These are phyloP conservation scores for Athene noctua DNA, from an alignment of 2,113 vertebrate species.

Conservation along the genomic window DNA sequence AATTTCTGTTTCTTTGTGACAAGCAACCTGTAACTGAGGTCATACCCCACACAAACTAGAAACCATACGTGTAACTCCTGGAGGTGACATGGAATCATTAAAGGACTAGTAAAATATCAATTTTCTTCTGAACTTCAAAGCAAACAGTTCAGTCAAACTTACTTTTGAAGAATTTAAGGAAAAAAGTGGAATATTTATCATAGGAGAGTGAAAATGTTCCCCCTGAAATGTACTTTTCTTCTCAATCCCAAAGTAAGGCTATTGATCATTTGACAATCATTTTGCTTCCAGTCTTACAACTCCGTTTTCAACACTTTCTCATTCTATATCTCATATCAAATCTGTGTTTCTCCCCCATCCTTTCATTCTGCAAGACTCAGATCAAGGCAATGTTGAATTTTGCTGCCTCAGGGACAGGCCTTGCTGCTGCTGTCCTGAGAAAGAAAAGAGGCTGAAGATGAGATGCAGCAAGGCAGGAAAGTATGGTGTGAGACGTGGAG, in stretches of 20 bases:
- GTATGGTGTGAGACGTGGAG: fast-evolving
- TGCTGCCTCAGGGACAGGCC: neutral
- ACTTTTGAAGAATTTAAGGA: neutral
- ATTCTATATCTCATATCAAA: neutral
- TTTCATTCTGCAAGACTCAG: neutral
- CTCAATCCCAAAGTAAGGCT: neutral
- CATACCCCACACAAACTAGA: neutral
- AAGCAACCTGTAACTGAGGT: neutral
- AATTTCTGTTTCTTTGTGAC: neutral
- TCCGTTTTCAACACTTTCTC: neutral
- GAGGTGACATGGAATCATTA: neutral
- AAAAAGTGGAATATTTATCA: neutral
- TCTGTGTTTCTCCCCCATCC: neutral
- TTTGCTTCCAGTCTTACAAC: neutral
- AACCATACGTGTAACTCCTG: neutral
- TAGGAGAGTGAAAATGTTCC: neutral
- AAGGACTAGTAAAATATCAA: neutral
- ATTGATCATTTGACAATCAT: neutral
- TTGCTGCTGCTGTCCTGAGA: neutral
- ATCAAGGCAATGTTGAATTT: neutral
- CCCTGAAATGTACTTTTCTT: fast-evolving
- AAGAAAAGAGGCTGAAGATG: neutral
- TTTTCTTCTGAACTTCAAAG: neutral
- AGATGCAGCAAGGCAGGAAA: neutral
- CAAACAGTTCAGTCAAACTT: neutral